Base-by-base conservation (phyloP, 2,888 invertebrate species). In the Melanostoma scalare region DNA sequence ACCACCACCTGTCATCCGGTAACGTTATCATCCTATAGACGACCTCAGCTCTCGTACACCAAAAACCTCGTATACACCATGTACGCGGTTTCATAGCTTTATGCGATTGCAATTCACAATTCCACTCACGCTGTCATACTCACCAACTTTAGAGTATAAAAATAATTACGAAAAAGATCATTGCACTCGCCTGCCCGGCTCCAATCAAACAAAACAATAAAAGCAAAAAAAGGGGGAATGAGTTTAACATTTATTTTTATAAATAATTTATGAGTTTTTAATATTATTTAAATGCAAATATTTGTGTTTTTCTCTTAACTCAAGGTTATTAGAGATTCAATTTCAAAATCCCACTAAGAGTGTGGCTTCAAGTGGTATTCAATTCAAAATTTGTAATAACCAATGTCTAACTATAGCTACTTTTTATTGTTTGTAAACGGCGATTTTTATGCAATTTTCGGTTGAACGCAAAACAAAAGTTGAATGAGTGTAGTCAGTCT, bases 181-280 rank as follows among this genome's bases (percentile, higher is more conserved):
- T 73, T 82, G 82, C 82, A 82, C 82, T 73, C 68, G 0, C 20
- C 20, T 20, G 20, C 20, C 20, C 4, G 53, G 44, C 63, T 63
- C 44, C 40, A 76, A 50, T 8, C 10, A 31, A 53, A 53, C 20
- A 35, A 38, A 42, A 31, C 50, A 50, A 48, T 46, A 44, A 6
- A 46, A 63, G 35, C 6, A 1, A n/a, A n/a, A 38, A 10, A 10
- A 31, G 3, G 33, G 42, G 48, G 9, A 44, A 68, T 20, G 8
- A 31, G 4, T 60, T 60, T 46, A n/a, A 40, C 30, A 38, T 69
- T 58, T 48, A 65, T 71, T 53, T 46, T 72, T 40, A 77, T 81
- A 72, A 81, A 81, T 81, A 55, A 81, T 81, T 60, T 55, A 81
- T 81, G 81, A 77, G 42, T 55, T 65, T 53, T 67, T 67, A 72